Percentiles rank a stretch among this genome's conserved stretches.
These are phyloP conservation scores for Phacellophora camtschatica DNA, from an alignment of 30 jellyfish, hydroid and myxozoan genomes.

Conservation along the genomic window DNA sequence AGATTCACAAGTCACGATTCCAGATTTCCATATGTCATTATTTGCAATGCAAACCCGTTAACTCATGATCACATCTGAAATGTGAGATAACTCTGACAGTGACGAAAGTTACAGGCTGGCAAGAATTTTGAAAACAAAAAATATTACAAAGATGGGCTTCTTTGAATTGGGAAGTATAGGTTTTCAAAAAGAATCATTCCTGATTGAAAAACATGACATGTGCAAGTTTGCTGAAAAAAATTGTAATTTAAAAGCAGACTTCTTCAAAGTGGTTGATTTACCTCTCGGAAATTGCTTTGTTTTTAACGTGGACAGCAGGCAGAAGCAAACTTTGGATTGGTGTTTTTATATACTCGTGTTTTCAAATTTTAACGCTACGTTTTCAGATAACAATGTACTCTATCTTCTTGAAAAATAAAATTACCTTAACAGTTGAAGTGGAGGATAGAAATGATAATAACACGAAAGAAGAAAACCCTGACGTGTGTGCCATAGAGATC, in stretches of 20 bases:
- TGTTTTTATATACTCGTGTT: conserved; percentile 16
- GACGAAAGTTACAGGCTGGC: background rate
- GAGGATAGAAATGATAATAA: too few species aligned
- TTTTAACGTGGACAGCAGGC: background rate
- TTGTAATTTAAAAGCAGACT: background rate
- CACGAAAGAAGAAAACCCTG: too few species aligned
- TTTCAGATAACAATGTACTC: too few species aligned
- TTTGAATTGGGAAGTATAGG: background rate
- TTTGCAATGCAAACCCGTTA: conserved; percentile 24
- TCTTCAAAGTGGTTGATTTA: background rate
- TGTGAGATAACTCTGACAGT: background rate
- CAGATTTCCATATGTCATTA: conserved; percentile 2
- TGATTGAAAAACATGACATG: background rate
- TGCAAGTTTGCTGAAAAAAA: background rate
- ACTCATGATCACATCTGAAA: background rate
- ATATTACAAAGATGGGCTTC: background rate
- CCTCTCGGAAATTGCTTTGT: conserved; percentile 29
- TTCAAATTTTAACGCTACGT: too few species aligned
- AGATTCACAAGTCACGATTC: background rate
- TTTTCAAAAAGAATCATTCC: background rate
- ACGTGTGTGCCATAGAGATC: too few species aligned
- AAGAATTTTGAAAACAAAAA: background rate
- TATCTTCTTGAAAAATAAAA: too few species aligned
- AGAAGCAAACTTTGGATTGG: conserved; percentile 37
- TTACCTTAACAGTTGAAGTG: too few species aligned